phyloP scores from a whole-genome alignment of 1,140 invertebrate species.

The Ips nitidus region DNA sequence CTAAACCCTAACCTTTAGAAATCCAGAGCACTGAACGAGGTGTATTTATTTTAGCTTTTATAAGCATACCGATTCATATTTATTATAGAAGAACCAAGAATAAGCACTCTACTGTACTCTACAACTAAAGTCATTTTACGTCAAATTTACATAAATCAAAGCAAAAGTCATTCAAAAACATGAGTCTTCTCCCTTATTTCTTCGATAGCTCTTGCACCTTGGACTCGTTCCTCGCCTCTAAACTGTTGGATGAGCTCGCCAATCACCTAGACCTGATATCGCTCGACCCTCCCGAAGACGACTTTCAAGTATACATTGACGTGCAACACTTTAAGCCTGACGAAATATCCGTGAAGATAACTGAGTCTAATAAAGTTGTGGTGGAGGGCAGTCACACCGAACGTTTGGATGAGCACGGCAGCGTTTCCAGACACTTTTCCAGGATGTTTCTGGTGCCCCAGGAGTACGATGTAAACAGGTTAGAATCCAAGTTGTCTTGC shows the following conservation, averaged over 20 bases:
- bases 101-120: background rate
- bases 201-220: background rate
- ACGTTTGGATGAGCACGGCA: background rate
- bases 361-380: background rate
- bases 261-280: background rate
- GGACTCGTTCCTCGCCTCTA: background rate
- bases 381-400: background rate
- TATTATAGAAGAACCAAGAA: too few relatives aligned
- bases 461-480: constrained; percentile 63
- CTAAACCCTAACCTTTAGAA: too few relatives aligned
- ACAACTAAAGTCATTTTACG: background rate
- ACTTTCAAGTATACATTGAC: background rate
- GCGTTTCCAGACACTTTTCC: constrained; percentile 63
- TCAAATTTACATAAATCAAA: background rate
- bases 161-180: background rate
- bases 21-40: too few relatives aligned
- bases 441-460: constrained; percentile 69
- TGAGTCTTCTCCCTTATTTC: constrained; percentile 1
- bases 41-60: too few relatives aligned
- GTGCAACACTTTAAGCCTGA: constrained; percentile 16
- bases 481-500: constrained; percentile 68
- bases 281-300: background rate
- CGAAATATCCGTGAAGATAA: constrained; percentile 6
- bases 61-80: too few relatives aligned
- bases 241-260: background rate